These are phyloP conservation scores for Caenorhabditis panamensis DNA, from an alignment of 2,888 invertebrate species.

Conservation along the genomic window DNA sequence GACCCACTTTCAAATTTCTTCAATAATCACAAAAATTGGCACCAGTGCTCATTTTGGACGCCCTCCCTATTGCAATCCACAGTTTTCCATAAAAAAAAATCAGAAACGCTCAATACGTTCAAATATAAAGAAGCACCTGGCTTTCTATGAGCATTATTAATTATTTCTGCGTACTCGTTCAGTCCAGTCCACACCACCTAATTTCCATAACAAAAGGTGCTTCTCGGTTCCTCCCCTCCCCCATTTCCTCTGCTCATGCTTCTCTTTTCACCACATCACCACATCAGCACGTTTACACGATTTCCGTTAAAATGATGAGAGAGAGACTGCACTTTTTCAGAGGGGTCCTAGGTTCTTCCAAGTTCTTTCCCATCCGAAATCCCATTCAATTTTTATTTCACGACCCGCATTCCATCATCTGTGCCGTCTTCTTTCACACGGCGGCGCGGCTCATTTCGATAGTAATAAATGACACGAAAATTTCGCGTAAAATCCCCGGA, in stretches of 20 bases:
- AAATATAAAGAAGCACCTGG: background rate
- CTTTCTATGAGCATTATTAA: background rate
- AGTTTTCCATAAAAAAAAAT: too few species aligned
- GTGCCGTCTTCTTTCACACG: background rate
- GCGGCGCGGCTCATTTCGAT: slow-evolving; percentile 37
- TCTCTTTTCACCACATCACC: slow-evolving; percentile 6
- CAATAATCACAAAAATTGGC: too few species aligned
- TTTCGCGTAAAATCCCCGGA: background rate
- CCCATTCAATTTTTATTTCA: slow-evolving; percentile 22
- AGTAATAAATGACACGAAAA: slow-evolving; percentile 33
- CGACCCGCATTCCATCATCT: slow-evolving; percentile 35
- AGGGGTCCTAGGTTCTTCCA: too few species aligned
- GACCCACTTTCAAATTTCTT: too few species aligned
- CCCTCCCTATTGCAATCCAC: too few species aligned
- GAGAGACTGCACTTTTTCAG: background rate
- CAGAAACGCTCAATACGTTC: too few species aligned
- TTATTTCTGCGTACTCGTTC: background rate
- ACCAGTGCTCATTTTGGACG: too few species aligned
- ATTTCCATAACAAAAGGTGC: slow-evolving; percentile 10
- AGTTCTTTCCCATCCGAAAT: background rate
- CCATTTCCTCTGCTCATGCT: background rate
- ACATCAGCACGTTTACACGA: background rate
- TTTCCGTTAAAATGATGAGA: background rate
- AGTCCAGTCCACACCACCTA: background rate
- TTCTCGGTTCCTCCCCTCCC: background rate